phyloP scores from a whole-genome alignment of 2,113 vertebrate genomes.

The Paedocypris sp. region DNA sequence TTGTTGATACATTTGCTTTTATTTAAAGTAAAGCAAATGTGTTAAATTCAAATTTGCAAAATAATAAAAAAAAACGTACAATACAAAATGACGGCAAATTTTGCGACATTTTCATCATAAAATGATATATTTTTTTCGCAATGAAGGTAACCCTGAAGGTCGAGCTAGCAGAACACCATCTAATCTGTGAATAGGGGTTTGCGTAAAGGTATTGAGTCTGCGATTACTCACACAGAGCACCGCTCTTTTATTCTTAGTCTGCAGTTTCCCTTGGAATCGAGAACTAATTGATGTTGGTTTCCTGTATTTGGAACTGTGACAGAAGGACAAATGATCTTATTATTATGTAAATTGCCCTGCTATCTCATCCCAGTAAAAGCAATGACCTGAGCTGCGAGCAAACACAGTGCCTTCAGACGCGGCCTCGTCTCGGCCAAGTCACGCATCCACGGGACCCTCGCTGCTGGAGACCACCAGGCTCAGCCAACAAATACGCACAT shows the following conservation, averaged over 20 bases:
- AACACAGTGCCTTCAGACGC: constrained; percentile 6
- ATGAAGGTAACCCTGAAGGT: too few species aligned
- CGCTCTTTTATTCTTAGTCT: background rate
- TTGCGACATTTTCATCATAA: too few species aligned
- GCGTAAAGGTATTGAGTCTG: background rate
- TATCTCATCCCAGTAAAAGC: constrained; percentile 25
- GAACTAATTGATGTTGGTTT: constrained; percentile 35
- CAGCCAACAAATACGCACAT: background rate
- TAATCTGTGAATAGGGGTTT: background rate
- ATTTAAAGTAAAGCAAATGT: too few species aligned
- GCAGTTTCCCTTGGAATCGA: background rate
- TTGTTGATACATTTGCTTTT: too few species aligned
- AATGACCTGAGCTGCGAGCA: background rate
- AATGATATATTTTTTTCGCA: too few species aligned
- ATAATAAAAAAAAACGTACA: too few species aligned
- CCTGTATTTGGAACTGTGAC: constrained; percentile 11
- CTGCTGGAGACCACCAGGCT: background rate
- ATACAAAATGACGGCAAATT: too few species aligned
- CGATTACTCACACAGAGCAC: too few species aligned
- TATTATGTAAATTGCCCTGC: constrained; percentile 26
- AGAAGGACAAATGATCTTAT: constrained; percentile 31
- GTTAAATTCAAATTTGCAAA: too few species aligned
- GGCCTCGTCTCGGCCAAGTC: background rate
- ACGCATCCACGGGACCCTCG: background rate
- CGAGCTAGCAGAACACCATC: too few species aligned